These are phyloP conservation scores for Trachelus stipa DNA, from an alignment of 2,888 invertebrate genomes.

Conservation along the genomic window DNA sequence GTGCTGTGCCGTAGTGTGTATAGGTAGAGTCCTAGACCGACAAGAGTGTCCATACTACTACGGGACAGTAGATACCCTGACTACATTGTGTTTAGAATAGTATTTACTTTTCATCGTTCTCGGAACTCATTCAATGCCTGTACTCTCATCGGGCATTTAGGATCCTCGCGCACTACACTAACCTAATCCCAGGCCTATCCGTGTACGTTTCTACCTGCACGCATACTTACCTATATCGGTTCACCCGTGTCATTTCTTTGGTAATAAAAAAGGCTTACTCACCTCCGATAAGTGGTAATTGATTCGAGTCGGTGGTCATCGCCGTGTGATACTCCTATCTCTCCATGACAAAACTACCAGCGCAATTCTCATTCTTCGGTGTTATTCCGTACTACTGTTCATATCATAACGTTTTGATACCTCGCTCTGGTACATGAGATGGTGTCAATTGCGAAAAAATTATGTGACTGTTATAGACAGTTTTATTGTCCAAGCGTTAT, in stretches of 20 bases:
- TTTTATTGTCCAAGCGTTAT: not conserved
- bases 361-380: too few relatives aligned
- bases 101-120: constrained; percentile 14
- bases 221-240: not conserved
- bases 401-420: not conserved
- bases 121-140: constrained; percentile 20
- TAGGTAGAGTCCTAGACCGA: not conserved
- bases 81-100: constrained; percentile 20
- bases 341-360: too few relatives aligned
- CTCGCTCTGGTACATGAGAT: not conserved
- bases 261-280: constrained; percentile 19
- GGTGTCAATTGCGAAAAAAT: not conserved
- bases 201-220: not conserved
- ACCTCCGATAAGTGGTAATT: constrained; percentile 26
- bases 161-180: not conserved
- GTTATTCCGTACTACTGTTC: not conserved
- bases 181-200: not conserved
- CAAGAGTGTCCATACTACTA: not conserved
- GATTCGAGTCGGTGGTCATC: constrained; percentile 16
- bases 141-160: constrained; percentile 16
- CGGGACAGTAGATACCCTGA: constrained; percentile 12
- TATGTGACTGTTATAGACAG: not conserved
- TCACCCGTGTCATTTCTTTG: constrained; percentile 1
- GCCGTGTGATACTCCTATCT: constrained; percentile 1
- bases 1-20: not conserved